Conservation (phyloP, 2,888 invertebrate species). For the Sepiola atlantica region DNA sequence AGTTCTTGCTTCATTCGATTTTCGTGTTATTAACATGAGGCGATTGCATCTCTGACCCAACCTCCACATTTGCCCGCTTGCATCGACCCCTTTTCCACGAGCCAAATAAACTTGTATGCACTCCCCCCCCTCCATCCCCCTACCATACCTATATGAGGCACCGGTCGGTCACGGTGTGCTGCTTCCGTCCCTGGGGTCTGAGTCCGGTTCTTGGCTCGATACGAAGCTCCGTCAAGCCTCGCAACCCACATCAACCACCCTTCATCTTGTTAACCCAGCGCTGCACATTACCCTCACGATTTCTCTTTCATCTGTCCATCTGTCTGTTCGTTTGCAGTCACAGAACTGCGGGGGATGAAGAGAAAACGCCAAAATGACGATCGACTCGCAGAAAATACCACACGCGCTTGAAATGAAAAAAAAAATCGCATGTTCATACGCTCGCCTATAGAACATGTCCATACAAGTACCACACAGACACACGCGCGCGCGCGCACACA, state of each 20-base stretch:
- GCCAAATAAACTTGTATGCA: not conserved
- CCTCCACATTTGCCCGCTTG: not conserved
- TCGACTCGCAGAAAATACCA: not conserved
- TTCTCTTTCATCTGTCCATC: not conserved
- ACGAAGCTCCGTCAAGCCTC: not conserved
- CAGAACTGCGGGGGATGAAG: not conserved
- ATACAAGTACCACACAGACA: no score
- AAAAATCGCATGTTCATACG: no score
- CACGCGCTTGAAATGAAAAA: not conserved
- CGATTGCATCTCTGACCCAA: not conserved
- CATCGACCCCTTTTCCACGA: not conserved
- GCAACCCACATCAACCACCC: not conserved
- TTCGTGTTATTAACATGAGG: not conserved
- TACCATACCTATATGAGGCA: not conserved
- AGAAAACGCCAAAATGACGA: not conserved
- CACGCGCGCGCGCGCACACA: not conserved
- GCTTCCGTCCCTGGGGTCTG: not conserved
- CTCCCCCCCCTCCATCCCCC: not conserved
- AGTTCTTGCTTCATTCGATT: not conserved
- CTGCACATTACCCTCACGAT: not conserved
- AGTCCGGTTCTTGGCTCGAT: conserved; percentile 23
- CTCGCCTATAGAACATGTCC: no score
- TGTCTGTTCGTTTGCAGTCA: not conserved
- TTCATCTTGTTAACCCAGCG: not conserved
- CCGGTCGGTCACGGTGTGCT: conserved; percentile 18